These are phyloP conservation scores for Trididemnum clinides DNA, from an alignment of 23 tunicate genomes.

Conservation along the genomic window DNA sequence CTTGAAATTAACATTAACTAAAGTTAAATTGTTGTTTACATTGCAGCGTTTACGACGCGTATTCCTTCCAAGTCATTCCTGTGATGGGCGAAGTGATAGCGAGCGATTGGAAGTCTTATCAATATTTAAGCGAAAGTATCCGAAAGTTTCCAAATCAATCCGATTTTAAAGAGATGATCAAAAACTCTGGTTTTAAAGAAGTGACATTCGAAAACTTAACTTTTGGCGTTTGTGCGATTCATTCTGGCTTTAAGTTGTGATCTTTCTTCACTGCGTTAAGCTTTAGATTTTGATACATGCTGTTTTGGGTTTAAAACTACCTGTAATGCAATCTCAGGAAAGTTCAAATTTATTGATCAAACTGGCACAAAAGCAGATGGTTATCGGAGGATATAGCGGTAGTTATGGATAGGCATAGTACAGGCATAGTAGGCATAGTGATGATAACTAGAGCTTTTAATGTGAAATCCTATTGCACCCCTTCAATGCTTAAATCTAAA, in stretches of 20 bases:
- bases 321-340: too few relatives aligned
- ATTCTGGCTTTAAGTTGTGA: constrained; percentile 89
- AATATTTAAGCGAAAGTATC: constrained; percentile 93
- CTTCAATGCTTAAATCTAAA: too few relatives aligned
- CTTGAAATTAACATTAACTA: too few relatives aligned
- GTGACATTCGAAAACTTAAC: constrained; percentile 63
- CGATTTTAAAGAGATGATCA: constrained; percentile 59
- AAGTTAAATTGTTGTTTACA: too few relatives aligned
- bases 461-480: too few relatives aligned
- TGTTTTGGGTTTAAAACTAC: too few relatives aligned
- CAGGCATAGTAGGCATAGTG: too few relatives aligned
- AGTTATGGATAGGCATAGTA: too few relatives aligned
- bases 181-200: constrained; percentile 68
- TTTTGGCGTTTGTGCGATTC: constrained; percentile 86
- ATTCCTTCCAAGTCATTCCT: constrained; percentile 89
- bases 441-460: too few relatives aligned
- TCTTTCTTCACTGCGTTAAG: background rate
- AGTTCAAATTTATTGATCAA: too few relatives aligned
- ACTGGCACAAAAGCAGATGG: too few relatives aligned
- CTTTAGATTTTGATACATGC: background rate
- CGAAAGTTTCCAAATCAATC: constrained; percentile 79
- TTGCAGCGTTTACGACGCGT: constrained; percentile 70
- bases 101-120: constrained; percentile 95
- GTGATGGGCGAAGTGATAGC: constrained; percentile 95
- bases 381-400: too few relatives aligned